These are phyloP conservation scores for Brachionus calyciflorus DNA, from an alignment of 1,140 invertebrate genomes.

Conservation along the genomic window DNA sequence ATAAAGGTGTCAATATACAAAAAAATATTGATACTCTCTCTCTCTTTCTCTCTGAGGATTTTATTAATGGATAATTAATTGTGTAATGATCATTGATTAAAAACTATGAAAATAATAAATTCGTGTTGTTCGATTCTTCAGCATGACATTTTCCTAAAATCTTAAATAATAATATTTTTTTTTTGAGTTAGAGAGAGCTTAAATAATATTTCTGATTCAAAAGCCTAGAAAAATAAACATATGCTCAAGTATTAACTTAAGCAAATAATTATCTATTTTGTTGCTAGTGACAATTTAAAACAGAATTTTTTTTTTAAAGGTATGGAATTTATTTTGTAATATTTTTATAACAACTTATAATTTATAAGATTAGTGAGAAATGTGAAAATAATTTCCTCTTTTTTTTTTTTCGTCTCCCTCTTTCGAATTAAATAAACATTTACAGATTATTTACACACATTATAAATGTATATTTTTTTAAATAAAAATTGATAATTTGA, in stretches of 20 bases:
- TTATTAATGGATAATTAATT: slow-evolving; percentile 36
- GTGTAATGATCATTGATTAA: neutral
- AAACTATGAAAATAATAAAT: too few species aligned
- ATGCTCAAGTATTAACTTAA: neutral
- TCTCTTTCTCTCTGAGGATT: too few species aligned
- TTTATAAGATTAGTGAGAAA: slow-evolving; percentile 22
- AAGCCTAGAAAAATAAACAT: neutral
- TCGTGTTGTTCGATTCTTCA: too few species aligned
- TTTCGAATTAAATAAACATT: neutral
- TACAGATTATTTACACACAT: slow-evolving; percentile 25
- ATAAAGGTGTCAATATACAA: too few species aligned
- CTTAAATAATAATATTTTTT: too few species aligned
- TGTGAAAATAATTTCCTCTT: neutral
- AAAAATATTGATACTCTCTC: too few species aligned
- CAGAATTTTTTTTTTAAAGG: too few species aligned
- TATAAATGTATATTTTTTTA: neutral
- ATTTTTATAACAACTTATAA: slow-evolving; percentile 12
- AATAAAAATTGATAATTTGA: slow-evolving; percentile 35
- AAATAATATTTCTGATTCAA: slow-evolving; percentile 10
- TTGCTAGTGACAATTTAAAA: slow-evolving; percentile 39
- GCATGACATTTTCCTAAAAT: too few species aligned
- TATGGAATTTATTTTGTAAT: too few species aligned
- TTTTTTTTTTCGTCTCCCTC: too few species aligned
- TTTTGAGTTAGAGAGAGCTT: neutral
- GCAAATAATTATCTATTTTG: slow-evolving; percentile 21